phyloP scores from a whole-genome alignment of 2,888 invertebrate species.

The Silvanus unidentatus region DNA sequence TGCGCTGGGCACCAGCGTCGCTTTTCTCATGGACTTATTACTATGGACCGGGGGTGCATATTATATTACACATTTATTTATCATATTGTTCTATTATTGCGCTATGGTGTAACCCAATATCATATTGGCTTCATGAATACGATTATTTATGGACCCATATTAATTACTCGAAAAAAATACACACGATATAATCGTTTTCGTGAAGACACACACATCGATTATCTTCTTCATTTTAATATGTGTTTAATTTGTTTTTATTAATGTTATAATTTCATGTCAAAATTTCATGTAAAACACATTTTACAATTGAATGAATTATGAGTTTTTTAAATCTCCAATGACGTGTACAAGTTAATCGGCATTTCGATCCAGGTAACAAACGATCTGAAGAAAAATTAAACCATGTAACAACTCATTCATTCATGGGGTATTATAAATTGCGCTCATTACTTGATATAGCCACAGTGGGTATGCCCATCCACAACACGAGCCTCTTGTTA shows the following conservation, averaged over 20 bases:
- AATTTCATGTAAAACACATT: conserved; percentile 28
- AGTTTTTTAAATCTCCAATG: conserved; percentile 28
- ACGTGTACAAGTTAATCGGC: conserved; percentile 39
- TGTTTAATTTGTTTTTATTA: conserved; percentile 24
- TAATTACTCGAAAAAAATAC: no score
- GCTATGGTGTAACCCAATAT: conserved; percentile 41
- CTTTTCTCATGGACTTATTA: conserved; percentile 10
- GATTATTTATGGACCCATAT: no score
- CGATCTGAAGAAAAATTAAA: conserved; percentile 40
- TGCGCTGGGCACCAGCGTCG: no score
- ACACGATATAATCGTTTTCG: neutral
- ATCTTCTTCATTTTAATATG: neutral
- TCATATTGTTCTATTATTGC: conserved; percentile 35
- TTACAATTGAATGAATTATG: conserved; percentile 32
- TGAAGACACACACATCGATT: conserved; percentile 8
- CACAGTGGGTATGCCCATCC: conserved; percentile 30
- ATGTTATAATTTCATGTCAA: conserved; percentile 28
- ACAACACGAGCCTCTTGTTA: conserved; percentile 17
- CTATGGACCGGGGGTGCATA: conserved; percentile 41
- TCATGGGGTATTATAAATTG: conserved; percentile 35
- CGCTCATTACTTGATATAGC: conserved; percentile 35
- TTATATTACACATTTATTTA: conserved; percentile 45
- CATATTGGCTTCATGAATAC: conserved; percentile 18
- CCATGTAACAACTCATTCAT: conserved; percentile 38
- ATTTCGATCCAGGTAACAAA: conserved; percentile 34